Conservation (phyloP, 2,888 invertebrate genomes). For the Cephus sareptanus region DNA sequence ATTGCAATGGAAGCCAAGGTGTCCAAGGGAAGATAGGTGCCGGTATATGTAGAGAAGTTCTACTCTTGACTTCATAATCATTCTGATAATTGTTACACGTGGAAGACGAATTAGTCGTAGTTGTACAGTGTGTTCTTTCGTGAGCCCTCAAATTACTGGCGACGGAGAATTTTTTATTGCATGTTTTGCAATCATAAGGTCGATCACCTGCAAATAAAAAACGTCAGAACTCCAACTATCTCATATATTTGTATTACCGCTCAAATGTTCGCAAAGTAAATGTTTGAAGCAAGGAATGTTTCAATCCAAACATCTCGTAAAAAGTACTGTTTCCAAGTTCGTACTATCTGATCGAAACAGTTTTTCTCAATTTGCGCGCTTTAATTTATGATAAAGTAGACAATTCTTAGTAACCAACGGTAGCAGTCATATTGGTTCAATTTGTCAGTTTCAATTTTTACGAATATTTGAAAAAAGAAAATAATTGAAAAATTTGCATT, state of each 20-base stretch:
- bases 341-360: not conserved
- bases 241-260: not conserved
- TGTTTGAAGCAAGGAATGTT: not conserved
- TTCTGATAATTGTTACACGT: constrained; percentile 13
- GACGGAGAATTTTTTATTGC: constrained; percentile 48
- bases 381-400: no score
- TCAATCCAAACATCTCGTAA: not conserved
- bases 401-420: no score
- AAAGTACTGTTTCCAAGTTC: not conserved
- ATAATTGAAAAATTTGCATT: not conserved
- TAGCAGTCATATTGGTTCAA: no score
- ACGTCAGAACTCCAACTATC: constrained; percentile 23
- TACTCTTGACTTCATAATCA: constrained; percentile 20
- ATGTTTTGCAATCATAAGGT: constrained; percentile 44
- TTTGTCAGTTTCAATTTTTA: not conserved
- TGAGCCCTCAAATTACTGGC: constrained; percentile 46
- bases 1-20: constrained; percentile 37
- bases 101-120: constrained; percentile 16
- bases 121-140: constrained; percentile 33
- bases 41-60: constrained; percentile 27
- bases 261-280: not conserved
- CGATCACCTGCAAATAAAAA: constrained; percentile 64
- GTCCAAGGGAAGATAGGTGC: constrained; percentile 30
- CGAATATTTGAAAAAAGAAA: not conserved
- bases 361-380: no score